Conservation (phyloP, 37 sponge, comb jelly and placozoan genomes). For the Amphimedon queenslandica region DNA sequence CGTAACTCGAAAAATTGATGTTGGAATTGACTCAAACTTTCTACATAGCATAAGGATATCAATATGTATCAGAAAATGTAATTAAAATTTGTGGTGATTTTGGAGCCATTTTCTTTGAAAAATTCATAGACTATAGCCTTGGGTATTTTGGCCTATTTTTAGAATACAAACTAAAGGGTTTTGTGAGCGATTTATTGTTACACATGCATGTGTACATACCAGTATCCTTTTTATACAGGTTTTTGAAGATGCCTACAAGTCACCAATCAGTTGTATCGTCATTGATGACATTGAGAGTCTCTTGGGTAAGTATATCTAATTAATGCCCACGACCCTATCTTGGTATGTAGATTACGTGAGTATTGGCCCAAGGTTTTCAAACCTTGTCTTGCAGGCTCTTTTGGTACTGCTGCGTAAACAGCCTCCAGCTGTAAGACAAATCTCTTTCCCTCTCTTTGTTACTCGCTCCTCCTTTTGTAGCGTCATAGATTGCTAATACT, state of each 20-base stretch:
- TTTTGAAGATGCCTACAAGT: conserved; percentile 98
- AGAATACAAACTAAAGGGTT: no score
- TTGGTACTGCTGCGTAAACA: conserved; percentile 66
- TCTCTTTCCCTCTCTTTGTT: background rate
- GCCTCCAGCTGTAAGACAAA: conserved; percentile 66
- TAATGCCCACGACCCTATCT: background rate
- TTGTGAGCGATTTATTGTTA: no score
- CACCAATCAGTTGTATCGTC: conserved; percentile 90
- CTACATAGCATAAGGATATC: no score
- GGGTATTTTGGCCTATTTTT: conserved; percentile 3
- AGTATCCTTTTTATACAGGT: conserved; percentile 22
- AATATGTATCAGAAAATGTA: no score
- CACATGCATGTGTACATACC: background rate
- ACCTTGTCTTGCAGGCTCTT: conserved; percentile 75
- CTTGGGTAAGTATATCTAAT: conserved; percentile 74
- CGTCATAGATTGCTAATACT: background rate
- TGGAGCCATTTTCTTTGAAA: no score
- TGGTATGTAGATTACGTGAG: conserved; percentile 81
- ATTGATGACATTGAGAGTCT: conserved; percentile 95
- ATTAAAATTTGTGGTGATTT: no score
- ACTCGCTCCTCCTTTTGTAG: background rate
- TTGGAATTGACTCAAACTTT: no score
- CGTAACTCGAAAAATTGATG: no score
- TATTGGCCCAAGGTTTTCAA: conserved; percentile 92
- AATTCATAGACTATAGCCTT: no score